Percentiles rank a stretch among this genome's conserved stretches.
phyloP scores from a whole-genome alignment of 2,113 vertebrate species.

The Empidonax traillii region DNA sequence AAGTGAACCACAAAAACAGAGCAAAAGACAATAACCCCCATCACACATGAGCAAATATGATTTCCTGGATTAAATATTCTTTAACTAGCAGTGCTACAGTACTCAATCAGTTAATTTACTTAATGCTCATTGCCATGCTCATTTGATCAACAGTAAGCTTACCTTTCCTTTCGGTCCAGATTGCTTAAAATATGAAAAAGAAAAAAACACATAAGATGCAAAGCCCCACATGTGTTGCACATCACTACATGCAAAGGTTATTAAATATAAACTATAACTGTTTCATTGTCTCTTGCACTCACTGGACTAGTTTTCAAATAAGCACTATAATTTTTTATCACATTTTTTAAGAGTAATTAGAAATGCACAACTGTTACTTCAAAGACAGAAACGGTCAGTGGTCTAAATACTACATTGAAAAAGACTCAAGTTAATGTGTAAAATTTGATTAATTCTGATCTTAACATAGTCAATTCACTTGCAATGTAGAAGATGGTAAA shows the following conservation, averaged over 20 bases:
- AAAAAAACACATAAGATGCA: constrained; percentile 66
- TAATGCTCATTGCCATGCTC: constrained; percentile 49
- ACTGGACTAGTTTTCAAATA: neutral
- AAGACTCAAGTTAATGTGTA: neutral
- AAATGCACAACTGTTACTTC: neutral
- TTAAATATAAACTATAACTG: neutral
- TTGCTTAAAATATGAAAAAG: constrained; percentile 77
- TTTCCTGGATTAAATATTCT: neutral
- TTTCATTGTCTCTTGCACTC: neutral
- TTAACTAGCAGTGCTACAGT: neutral
- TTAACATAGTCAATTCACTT: neutral
- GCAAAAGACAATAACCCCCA: neutral
- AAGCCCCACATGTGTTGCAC: constrained; percentile 34
- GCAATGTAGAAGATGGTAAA: neutral
- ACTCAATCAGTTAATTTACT: neutral
- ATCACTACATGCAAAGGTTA: constrained; percentile 17
- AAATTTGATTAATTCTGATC: neutral
- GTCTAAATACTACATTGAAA: neutral
- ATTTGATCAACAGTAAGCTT: constrained; percentile 66
- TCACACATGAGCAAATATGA: neutral
- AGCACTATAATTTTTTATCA: neutral
- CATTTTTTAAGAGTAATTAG: neutral
- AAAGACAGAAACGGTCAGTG: neutral
- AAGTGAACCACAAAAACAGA: neutral
- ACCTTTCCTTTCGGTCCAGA: constrained; percentile 87